Base-by-base conservation (phyloP, 1,140 invertebrate species). In the Drosophila jambulina region DNA sequence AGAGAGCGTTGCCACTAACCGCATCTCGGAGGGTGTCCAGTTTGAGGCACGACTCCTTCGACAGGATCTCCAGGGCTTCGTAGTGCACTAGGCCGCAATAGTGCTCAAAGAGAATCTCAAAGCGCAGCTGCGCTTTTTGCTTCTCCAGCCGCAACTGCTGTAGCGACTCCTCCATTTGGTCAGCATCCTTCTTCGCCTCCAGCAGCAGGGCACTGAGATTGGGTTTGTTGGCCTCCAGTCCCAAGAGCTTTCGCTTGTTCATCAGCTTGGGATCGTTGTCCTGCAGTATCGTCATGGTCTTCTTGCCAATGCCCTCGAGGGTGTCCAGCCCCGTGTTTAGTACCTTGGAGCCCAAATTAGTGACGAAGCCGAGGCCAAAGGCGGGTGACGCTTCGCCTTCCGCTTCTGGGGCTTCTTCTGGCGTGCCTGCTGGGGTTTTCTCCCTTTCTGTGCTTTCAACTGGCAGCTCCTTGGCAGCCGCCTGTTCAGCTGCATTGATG, bases 281-380 rank as follows among this genome's bases (percentile, higher is more conserved):
- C 93, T 98, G 97, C 3, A 98, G 93, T 4, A 98, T 97, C 91
- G 97, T 96, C 95, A 98, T 97, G 0, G 98, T 98, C 91, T 98
- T 98, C 85, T 98, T 98, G 1, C 98, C 98, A 80, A 99, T 97
- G 0, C 96, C 96, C 92, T 99, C 98, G 57, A 99, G 93, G 0
- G 98, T 98, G 92, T 98, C 97, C 23, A 98, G 93, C 51, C 97
- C 96, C 32, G 97, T 96, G 19, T 95, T 94, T 63, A 98, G 95
- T 2, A 98, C 96, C 94, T 96, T 97, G 36, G 94, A 95, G n/a
- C 97, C 95, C 43, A 96, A 93, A 7, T 94, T 94, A 13, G 95
- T 94, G 10, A 97, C 93, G 15, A 96, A 91, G 93, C 94, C 84
- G 8, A 92, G 59, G 10, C 72, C 75, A 54, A 91, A 92, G 4